Conservation (phyloP, 2,888 invertebrate species). For the Coenonympha arcania region DNA sequence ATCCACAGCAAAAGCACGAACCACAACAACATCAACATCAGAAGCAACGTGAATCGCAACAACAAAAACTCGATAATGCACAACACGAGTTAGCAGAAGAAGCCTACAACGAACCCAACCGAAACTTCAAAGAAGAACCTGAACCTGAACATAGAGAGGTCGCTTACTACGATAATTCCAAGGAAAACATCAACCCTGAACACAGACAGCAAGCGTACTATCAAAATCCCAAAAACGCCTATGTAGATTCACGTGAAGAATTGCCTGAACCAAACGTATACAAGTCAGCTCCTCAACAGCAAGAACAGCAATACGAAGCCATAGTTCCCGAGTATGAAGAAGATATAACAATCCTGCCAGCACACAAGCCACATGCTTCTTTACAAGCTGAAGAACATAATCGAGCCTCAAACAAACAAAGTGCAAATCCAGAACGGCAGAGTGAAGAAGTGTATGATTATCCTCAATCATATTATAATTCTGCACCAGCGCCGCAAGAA, state of each 20-base stretch:
- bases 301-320: constrained; percentile 36
- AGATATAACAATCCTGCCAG: constrained; percentile 42
- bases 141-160: constrained; percentile 33
- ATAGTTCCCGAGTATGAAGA: constrained; percentile 50
- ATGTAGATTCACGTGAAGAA: not conserved
- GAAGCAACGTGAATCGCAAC: constrained; percentile 3
- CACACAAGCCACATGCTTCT: constrained; percentile 39
- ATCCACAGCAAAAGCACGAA: not conserved
- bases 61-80: constrained; percentile 1
- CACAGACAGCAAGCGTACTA: not conserved
- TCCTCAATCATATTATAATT: constrained; percentile 27
- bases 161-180: constrained; percentile 25
- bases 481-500: constrained; percentile 44
- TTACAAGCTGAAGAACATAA: constrained; percentile 51
- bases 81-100: constrained; percentile 18
- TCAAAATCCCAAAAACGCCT: not conserved
- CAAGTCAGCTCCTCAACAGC: constrained; percentile 25
- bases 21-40: constrained; percentile 3
- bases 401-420: constrained; percentile 26
- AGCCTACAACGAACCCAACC: constrained; percentile 29
- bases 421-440: constrained; percentile 25
- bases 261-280: constrained; percentile 1
- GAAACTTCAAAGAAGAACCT: constrained; percentile 18
- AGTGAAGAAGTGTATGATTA: constrained; percentile 30
- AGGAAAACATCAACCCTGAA: constrained; percentile 2